Percentiles rank a stretch among this genome's conserved stretches.
Conservation (phyloP, 2,888 invertebrate genomes). For the Acrobasis repandana region DNA sequence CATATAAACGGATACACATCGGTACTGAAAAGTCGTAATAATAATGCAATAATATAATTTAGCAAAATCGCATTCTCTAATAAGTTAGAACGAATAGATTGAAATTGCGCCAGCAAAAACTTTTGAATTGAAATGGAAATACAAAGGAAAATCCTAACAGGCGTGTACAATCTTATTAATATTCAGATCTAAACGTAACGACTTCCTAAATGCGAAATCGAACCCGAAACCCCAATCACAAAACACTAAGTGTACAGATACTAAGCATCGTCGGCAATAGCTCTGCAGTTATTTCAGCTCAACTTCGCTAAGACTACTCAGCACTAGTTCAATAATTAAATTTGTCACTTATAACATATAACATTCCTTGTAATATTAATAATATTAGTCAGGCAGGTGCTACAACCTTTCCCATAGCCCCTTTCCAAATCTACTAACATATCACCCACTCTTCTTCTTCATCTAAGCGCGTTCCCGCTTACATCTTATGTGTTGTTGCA, state of each 20-base stretch:
- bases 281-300: neutral
- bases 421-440: no score
- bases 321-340: no score
- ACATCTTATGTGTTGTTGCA: no score
- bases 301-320: no score
- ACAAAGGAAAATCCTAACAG: constrained; percentile 4
- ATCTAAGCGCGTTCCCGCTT: no score
- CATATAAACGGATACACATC: no score
- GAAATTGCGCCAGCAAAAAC: neutral
- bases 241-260: constrained; percentile 1
- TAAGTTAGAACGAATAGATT: neutral
- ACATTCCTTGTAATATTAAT: no score
- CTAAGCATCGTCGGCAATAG: neutral
- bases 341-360: no score
- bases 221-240: constrained; percentile 9
- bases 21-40: no score
- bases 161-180: constrained; percentile 14
- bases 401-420: no score
- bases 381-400: no score
- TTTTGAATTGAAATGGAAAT: constrained; percentile 16
- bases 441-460: no score
- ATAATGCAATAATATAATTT: neutral
- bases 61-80: neutral
- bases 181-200: constrained; percentile 19
- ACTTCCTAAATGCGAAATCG: constrained; percentile 19